These are phyloP conservation scores for Adrianichthys oophorus DNA, from an alignment of 2,797 vertebrate species.

Conservation along the genomic window DNA sequence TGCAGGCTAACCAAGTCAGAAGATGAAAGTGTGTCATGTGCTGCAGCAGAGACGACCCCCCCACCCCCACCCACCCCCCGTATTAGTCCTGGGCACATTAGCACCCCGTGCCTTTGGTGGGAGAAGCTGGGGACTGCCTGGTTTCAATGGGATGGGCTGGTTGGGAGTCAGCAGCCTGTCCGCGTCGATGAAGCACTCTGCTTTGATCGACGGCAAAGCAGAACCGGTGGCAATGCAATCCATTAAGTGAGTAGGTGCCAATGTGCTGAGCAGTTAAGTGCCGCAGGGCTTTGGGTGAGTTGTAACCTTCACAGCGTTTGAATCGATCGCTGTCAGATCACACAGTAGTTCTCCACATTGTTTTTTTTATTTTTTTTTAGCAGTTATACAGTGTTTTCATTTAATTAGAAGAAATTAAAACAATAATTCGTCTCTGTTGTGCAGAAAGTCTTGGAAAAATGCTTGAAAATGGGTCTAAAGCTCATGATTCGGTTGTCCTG, in stretches of 20 bases:
- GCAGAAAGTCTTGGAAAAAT: constrained; percentile 8
- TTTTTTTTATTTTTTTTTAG: constrained; percentile 9
- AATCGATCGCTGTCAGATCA: constrained; percentile 55
- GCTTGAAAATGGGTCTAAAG: neutral
- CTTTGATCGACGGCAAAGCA: constrained; percentile 48
- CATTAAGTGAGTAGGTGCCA: constrained; percentile 43
- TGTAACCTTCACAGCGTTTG: constrained; percentile 36
- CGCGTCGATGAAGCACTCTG: constrained; percentile 38
- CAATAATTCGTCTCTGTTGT: constrained; percentile 2
- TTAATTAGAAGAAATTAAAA: constrained; percentile 10
- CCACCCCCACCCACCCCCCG: too few species aligned
- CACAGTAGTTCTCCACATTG: constrained; percentile 17
- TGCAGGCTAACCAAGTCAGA: constrained; percentile 27
- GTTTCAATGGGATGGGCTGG: neutral
- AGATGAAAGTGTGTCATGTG: constrained; percentile 5
- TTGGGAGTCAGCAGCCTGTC: constrained; percentile 10
- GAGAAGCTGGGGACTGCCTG: constrained; percentile 5
- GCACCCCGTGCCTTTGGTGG: constrained; percentile 48
- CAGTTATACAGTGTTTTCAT: constrained; percentile 15
- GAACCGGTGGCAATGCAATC: constrained; percentile 34
- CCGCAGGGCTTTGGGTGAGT: constrained; percentile 40
- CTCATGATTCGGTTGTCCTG: too few species aligned
- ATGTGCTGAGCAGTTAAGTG: constrained; percentile 37
- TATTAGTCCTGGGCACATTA: constrained; percentile 46
- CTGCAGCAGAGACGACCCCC: constrained; percentile 36